Base-by-base conservation (phyloP, 2,888 invertebrate species). In the Parthenolecanium corni region DNA sequence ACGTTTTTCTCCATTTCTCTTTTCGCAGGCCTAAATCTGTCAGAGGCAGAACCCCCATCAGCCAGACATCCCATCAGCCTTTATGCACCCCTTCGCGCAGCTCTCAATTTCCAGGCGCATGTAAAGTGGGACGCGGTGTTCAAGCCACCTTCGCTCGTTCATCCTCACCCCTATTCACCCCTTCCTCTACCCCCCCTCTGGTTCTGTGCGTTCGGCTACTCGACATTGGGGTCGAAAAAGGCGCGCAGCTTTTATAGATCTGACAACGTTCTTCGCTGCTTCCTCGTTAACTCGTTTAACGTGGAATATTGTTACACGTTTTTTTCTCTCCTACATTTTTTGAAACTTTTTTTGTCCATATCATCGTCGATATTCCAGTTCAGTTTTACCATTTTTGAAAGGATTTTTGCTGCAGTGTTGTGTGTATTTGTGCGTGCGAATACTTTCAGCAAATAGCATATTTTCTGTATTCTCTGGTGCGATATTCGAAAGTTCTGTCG, bases 31-130 rank as follows among this genome's bases (percentile, higher is more conserved):
- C 61, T 49, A 61, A 61, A 61, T 61, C 61, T 61, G 61, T 61
- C 61, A 61, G 61, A 61, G 61, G 51, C 61, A 61, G 61, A 61
- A 61, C 61, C 61, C 57, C 61, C 61, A 61, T 61, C 61, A 61
- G 38, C 61, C 51, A 49, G 51, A 61, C 61, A 38, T 61, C 38
- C 58, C 49, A 51, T 61, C 61, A 36, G 49, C 21, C 23, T 14
- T 6, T 49, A 51, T 49, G n/a, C 51, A 61, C 61, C 49, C 61
- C 61, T 61, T 20, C 51, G 31, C 31, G 31, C 31, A 31, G 31
- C 4, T n/a, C n/a, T n/a, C 49, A 49, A 49, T 49, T 51, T 61
- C 51, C 51, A 51, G n/a, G 61, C 61, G 61, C 61, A 61, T 61
- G 61, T 61, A 51, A 61, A 61, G 49, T 61, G 36, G 61, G 16